phyloP scores from a whole-genome alignment of 2,888 invertebrate species.

The Teleiodes luculella region DNA sequence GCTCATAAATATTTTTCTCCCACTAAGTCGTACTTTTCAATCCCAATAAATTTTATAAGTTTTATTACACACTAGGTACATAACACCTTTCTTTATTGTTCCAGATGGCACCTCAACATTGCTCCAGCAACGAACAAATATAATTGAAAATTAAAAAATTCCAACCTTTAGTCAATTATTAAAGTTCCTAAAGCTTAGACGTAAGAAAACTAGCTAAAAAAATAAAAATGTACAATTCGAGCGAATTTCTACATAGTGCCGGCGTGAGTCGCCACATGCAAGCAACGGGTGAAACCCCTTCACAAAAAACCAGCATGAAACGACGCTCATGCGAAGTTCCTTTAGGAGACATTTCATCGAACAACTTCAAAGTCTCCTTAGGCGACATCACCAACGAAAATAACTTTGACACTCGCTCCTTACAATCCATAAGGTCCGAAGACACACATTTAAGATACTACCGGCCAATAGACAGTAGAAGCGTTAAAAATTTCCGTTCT shows the following conservation, averaged over 20 bases:
- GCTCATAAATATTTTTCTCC: not conserved
- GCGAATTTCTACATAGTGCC: slow-evolving; percentile 68
- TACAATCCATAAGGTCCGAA: slow-evolving; percentile 62
- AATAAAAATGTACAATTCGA: slow-evolving; percentile 63
- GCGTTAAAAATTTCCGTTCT: slow-evolving; percentile 67
- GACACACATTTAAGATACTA: slow-evolving; percentile 56
- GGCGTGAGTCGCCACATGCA: slow-evolving; percentile 73
- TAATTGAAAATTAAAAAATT: slow-evolving; percentile 58
- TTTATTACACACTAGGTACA: too few relatives aligned
- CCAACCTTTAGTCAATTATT: slow-evolving; percentile 63
- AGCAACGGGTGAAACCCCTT: slow-evolving; percentile 68
- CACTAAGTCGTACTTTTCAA: too few relatives aligned
- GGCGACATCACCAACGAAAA: slow-evolving; percentile 61
- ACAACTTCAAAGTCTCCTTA: slow-evolving; percentile 70
- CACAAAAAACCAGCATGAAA: slow-evolving; percentile 72
- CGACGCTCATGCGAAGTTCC: slow-evolving; percentile 70
- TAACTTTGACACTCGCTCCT: slow-evolving; percentile 60
- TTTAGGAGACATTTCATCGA: slow-evolving; percentile 66
- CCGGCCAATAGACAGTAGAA: slow-evolving; percentile 65
- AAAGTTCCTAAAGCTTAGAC: slow-evolving; percentile 67
- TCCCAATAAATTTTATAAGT: too few relatives aligned
- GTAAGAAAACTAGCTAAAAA: slow-evolving; percentile 32
- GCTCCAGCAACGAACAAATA: slow-evolving; percentile 16
- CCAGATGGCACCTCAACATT: slow-evolving; percentile 42
- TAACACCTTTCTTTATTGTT: slow-evolving; percentile 60